Conservation (phyloP, 2,797 vertebrate genomes). For the Thaleichthys pacificus region DNA sequence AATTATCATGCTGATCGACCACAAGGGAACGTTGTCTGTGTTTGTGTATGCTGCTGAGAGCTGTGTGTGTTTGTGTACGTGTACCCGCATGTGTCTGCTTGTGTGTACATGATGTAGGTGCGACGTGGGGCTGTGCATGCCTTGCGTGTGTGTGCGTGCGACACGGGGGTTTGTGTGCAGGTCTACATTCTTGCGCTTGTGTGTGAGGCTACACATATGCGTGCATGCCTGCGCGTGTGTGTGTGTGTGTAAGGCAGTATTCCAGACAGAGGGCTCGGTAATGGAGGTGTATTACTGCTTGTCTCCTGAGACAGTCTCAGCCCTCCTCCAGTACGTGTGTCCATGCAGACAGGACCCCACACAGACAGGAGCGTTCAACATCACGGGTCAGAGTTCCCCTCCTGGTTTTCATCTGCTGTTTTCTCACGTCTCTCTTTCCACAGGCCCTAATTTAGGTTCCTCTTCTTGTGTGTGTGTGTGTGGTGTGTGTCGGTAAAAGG, state of each 20-base stretch:
- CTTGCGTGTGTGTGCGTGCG: background rate
- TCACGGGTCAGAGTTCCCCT: slow-evolving; percentile 36
- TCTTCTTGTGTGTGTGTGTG: slow-evolving; percentile 1
- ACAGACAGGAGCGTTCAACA: background rate
- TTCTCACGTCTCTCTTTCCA: slow-evolving; percentile 40
- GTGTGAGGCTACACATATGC: background rate
- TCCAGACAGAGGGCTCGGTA: background rate
- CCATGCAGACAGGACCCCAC: background rate
- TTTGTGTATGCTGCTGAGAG: slow-evolving; percentile 22
- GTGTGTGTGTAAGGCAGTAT: background rate
- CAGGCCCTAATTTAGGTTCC: background rate
- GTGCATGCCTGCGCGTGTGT: background rate
- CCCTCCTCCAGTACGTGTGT: background rate
- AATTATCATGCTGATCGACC: slow-evolving; percentile 63
- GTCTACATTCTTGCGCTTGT: background rate
- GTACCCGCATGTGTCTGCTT: no score
- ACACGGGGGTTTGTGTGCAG: no score
- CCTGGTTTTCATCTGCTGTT: slow-evolving; percentile 47
- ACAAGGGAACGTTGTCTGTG: slow-evolving; percentile 43
- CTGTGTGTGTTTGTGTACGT: background rate
- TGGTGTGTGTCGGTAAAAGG: background rate
- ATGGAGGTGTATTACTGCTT: background rate
- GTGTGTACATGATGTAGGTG: no score
- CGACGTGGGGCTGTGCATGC: no score
- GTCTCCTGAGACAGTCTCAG: background rate